Evolutionary conservation across 2,797 vertebrate species (phyloP).

Genomic region (Halcyon smyrnensis): DNA sequence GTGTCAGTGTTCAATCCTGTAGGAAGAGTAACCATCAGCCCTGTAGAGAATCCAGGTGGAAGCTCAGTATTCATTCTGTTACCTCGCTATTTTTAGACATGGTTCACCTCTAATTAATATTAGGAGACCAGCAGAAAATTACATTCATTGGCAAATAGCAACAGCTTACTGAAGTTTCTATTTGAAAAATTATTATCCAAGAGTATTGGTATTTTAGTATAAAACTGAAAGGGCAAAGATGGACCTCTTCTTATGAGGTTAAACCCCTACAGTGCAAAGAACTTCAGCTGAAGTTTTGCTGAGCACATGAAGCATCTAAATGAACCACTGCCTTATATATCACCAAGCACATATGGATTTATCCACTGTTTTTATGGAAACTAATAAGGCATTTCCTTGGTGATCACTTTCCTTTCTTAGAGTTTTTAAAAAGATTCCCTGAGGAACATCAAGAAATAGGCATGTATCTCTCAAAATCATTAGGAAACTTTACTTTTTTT

Average conservation of each 20-base stretch:
- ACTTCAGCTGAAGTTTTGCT: not conserved
- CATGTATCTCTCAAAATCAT: constrained; percentile 24
- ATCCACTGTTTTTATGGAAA: not conserved
- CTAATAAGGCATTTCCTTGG: not conserved
- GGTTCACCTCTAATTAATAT: not conserved
- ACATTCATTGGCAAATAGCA: not conserved
- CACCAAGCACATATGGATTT: not conserved
- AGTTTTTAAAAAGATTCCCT: not conserved
- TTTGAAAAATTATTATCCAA: not conserved
- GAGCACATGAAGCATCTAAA: not conserved
- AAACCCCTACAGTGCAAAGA: not conserved
- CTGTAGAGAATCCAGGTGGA: not conserved
- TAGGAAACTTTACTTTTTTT: constrained; percentile 32
- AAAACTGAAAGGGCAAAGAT: not conserved
- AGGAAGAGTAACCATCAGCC: not conserved
- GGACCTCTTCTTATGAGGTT: not conserved
- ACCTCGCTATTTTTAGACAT: not conserved
- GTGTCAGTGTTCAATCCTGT: not conserved
- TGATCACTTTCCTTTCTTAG: not conserved
- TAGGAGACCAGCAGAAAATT: not conserved
- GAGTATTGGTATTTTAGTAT: not conserved
- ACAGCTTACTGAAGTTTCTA: not conserved
- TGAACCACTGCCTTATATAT: not conserved
- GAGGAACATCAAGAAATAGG: constrained; percentile 6
- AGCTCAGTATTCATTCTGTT: not conserved